Evolutionary conservation across 2,888 invertebrate genomes (phyloP), one percentile per base, ranked within the genome.

Genomic region (Plagiodera versicolora): DNA sequence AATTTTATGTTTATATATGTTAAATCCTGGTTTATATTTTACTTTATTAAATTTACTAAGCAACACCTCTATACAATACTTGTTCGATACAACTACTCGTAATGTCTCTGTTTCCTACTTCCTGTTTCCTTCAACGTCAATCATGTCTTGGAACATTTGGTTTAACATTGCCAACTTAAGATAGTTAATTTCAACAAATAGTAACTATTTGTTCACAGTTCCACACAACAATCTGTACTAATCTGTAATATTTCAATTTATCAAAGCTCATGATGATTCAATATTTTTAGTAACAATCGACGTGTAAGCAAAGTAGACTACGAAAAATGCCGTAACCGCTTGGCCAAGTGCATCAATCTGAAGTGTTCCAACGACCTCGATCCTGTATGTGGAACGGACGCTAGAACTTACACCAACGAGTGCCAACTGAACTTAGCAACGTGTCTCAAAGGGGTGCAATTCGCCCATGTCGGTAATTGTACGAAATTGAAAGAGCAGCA

Each of bases 341-440:
- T 92, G 77, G 86, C 84, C 67, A 90, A 92, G 72, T 94, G 94
- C 77, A 83, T 86, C 74, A 91, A 91, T 74, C 82, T 86, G 56
- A 87, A 89, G 66, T 90, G 90, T 70, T 83, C 84, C 50, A 86
- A 86, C 5, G 88, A 90, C 24, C 79, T 82, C 17, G 91, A 92
- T 77, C 91, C 91, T 1, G 89, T 94, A n/a, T 95, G 95, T 73
- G 95, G 94, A 1, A 93, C 93, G 6, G 94, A 95, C 73, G 93
- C 94, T 14, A 87, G 87, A 65, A 92, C 92, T 0, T 95, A 95
- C 81, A 85, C 85, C 64, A 93, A 91, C 77, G 88, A 90, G 71
- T 95, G 94, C 77, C 89, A 89, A 64, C 80, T 95, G 68, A 91
- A 91, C 73, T 86, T 91, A 61, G 93, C 93, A 17, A 89, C 91